These are phyloP conservation scores for Leistus spinibarbis DNA, from an alignment of 2,888 invertebrate genomes.

Conservation along the genomic window DNA sequence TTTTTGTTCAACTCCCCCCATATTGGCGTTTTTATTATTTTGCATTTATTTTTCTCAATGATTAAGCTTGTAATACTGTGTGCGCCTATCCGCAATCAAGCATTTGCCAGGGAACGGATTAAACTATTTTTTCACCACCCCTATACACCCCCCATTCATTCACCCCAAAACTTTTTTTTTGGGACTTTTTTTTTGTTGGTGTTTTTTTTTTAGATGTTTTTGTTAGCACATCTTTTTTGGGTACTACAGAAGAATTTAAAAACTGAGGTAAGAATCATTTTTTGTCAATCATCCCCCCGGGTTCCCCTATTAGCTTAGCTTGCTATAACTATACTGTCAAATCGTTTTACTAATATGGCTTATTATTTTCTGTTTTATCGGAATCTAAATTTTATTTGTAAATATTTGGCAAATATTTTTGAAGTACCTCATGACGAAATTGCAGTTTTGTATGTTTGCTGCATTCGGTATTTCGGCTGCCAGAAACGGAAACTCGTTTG, in stretches of 20 bases:
- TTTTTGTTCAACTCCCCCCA: not conserved
- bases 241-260: slow-evolving; percentile 15
- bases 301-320: slow-evolving; percentile 35
- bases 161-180: slow-evolving; percentile 3
- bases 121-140: slow-evolving; percentile 56
- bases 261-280: slow-evolving; percentile 33
- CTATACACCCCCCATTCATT: slow-evolving; percentile 38
- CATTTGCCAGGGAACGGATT: slow-evolving; percentile 69
- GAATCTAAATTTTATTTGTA: not conserved
- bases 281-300: slow-evolving; percentile 19
- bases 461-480: no score
- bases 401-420: slow-evolving; percentile 1
- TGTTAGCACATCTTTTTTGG: slow-evolving; percentile 27
- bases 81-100: slow-evolving; percentile 60
- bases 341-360: slow-evolving; percentile 30
- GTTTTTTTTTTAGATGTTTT: slow-evolving; percentile 28
- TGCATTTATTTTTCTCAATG: not conserved
- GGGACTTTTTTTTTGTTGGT: slow-evolving; percentile 16
- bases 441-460: not conserved
- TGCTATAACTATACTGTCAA: slow-evolving; percentile 22
- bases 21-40: not conserved
- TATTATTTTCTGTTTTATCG: not conserved
- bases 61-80: slow-evolving; percentile 7
- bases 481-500: no score
- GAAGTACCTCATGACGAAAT: slow-evolving; percentile 30